Percentiles rank a stretch among this genome's conserved stretches.
Conservation (phyloP, 2,888 invertebrate species). For the Andrena bucephala region DNA sequence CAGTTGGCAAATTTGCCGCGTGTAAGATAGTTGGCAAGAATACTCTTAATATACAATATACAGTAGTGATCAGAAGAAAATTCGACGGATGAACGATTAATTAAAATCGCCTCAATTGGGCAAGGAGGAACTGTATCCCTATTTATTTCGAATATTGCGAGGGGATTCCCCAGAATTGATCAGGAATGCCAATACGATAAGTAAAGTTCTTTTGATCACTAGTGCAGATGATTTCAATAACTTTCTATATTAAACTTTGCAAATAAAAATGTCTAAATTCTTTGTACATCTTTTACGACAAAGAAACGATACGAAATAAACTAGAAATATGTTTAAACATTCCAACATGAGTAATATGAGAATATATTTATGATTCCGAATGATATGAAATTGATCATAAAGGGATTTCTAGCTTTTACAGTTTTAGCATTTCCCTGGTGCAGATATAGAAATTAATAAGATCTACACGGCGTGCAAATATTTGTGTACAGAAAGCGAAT, state of each 20-base stretch:
- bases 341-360: not conserved
- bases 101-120: not conserved
- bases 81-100: not conserved
- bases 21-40: constrained; percentile 4
- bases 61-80: not conserved
- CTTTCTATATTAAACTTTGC: not conserved
- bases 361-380: not conserved
- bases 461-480: constrained; percentile 31
- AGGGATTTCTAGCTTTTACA: constrained; percentile 18
- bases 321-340: not conserved
- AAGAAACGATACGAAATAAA: not conserved
- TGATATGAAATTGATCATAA: constrained; percentile 2
- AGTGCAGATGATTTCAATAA: not conserved
- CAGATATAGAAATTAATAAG: constrained; percentile 30
- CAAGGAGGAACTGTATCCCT: not conserved
- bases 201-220: not conserved
- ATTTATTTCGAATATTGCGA: too few relatives aligned
- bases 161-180: not conserved
- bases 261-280: constrained; percentile 7
- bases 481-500: constrained; percentile 27
- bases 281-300: not conserved
- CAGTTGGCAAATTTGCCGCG: not conserved
- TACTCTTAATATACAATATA: not conserved
- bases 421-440: constrained; percentile 33
- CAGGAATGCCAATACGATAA: not conserved